Base-by-base conservation (phyloP, 2,797 vertebrate species). In the Fratercula arctica region DNA sequence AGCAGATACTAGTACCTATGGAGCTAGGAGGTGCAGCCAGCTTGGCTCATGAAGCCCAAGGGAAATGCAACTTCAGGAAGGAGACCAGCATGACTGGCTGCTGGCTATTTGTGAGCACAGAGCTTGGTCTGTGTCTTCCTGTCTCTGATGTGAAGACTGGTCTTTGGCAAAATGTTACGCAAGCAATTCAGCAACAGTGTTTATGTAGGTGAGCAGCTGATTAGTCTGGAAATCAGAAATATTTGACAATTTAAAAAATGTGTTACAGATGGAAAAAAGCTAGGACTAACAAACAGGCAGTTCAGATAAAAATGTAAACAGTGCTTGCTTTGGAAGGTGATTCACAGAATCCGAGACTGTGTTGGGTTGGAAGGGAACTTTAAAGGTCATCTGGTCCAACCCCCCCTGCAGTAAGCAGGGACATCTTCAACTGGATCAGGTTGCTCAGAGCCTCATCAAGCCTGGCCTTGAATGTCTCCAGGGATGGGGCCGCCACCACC, bases 231-330 rank as follows among this genome's bases (percentile, higher is more conserved):
- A 74, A 92, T 92, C 54, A 77, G 25, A 95, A 90, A 66, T 56
- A 75, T 66, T 57, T 46, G 74, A 46, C 45, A 70, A 37, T 13
- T 26, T 70, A 61, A 83, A 81, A 56, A 54, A 76, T 10, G 41
- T 43, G 31, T 81, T 90, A 50, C 3, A 9, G 45, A 75, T 3
- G 13, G 83, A 92, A 73, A 87, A 91, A 89, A n/a, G 59, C 88
- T 66, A 90, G 57, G 68, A 41, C 50, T 80, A 51, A 77, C 66
- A 85, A 59, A 64, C 64, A 91, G 77, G 72, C 33, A 33, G 46
- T 57, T 87, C 66, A 90, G 85, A 78, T 12, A n/a, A 87, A 92
- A 93, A 93, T 16, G 24, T 78, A 93, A 95, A 90, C 46, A 86
- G 33, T 1, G 3, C 37, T 60, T 92, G 85, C 63, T 26, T 76